phyloP scores from a whole-genome alignment of 2,888 invertebrate species.

The Limnephilus auricula region DNA sequence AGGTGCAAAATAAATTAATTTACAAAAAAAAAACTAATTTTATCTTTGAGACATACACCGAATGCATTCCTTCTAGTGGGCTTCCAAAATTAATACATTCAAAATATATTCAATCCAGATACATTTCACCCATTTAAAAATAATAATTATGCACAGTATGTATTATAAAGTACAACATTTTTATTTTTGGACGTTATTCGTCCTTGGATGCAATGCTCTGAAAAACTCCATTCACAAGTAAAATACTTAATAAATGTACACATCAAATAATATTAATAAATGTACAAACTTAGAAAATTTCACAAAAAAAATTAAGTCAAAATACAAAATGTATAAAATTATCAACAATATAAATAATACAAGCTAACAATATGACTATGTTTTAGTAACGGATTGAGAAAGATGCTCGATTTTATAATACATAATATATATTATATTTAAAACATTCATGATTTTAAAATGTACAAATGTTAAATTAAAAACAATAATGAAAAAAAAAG shows the following conservation, averaged over 20 bases:
- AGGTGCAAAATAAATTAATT: slow-evolving; percentile 19
- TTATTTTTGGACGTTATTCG: not conserved
- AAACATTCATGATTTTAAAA: not conserved
- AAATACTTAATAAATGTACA: slow-evolving; percentile 33
- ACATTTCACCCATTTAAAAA: not conserved
- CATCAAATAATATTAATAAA: slow-evolving; percentile 26
- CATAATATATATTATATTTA: not conserved
- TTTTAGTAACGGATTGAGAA: slow-evolving; percentile 46
- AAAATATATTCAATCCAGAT: not conserved
- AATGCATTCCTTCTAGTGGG: not conserved
- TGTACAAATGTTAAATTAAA: not conserved
- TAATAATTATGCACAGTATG: not conserved
- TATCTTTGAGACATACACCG: slow-evolving; percentile 33
- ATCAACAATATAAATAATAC: slow-evolving; percentile 48
- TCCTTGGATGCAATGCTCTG: not conserved
- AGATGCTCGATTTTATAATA: slow-evolving; percentile 7
- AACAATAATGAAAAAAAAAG: not conserved
- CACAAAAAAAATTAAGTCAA: slow-evolving; percentile 30
- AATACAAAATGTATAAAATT: slow-evolving; percentile 51
- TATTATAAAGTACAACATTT: not conserved
- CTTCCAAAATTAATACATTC: not conserved
- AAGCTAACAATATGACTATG: slow-evolving; percentile 44
- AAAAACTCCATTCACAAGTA: slow-evolving; percentile 6
- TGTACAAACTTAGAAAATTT: slow-evolving; percentile 40
- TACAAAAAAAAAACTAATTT: slow-evolving; percentile 20